Base-by-base conservation (phyloP, 1,140 invertebrate genomes). In the Pseudomyrmex gracilis region DNA sequence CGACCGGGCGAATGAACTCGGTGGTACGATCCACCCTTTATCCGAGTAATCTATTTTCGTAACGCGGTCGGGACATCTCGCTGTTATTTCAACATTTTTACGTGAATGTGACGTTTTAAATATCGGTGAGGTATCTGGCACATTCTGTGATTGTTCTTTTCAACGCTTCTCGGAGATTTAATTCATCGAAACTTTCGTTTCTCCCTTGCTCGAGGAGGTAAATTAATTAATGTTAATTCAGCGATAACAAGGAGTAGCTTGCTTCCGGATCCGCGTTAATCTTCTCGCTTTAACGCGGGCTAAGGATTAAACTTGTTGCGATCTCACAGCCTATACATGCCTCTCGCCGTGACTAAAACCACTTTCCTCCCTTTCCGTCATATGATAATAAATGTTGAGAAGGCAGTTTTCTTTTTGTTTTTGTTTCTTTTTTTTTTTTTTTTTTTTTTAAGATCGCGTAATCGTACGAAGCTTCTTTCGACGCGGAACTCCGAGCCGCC, bases 251-350 rank as follows among this genome's bases (percentile, higher is more conserved):
- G 13, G 13, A 34, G 34, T 45, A 66, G 15, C 15, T 67, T 67
- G 12, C 55, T 17, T 67, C 12, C 34, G 1, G 17, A 17, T n/a
- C 9, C 20, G 22, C 15, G 15, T 71, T 34, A 58, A 55, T 47
- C 43, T 58, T 47, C 34, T 70, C 76, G 66, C 66, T 70, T 7
- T 34, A 34, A 34, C 34, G 34, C 34, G 34, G 20, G n/a, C 1
- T 58, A 80, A 58, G 12, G 66, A 70, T 70, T 71, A 71, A 70
- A 60, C 43, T 80, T 80, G 67, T 70, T 71, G 66, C 76, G 10
- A 15, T 8, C 24, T 24, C 24, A 24, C 58, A 47, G 49, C 49
- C 20, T 47, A 10, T 9, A 34, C 0, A 34, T 24, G 24, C 24
- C 24, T 34, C 34, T 34, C 5, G 15, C 3, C 13, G 53, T 34